Percentiles rank a stretch among this genome's conserved stretches.
phyloP scores from a whole-genome alignment of 30 jellyfish, hydroid and myxozoan species.

The Chrysaora quinquecirrha region DNA sequence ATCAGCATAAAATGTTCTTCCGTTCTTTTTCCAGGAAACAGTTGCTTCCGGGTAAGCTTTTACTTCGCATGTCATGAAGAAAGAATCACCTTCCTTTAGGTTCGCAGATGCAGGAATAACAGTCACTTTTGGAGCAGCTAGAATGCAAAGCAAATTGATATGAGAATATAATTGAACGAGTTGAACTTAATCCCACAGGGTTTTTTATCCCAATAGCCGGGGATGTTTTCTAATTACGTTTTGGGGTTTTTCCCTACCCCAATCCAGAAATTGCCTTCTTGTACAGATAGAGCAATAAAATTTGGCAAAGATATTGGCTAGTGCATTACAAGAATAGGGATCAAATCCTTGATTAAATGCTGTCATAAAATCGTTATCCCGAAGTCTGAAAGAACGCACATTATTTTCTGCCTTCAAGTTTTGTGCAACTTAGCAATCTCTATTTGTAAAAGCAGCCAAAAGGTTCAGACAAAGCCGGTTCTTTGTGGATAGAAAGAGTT shows the following conservation, averaged over 20 bases:
- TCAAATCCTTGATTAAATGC: too few relatives aligned
- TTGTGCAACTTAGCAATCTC: too few relatives aligned
- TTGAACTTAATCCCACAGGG: background rate
- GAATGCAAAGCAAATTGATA: background rate
- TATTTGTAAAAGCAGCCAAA: too few relatives aligned
- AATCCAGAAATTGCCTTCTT: background rate
- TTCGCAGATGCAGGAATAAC: slow-evolving; percentile 32
- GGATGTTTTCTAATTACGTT: background rate
- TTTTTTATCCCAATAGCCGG: background rate
- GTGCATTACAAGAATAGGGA: too few relatives aligned
- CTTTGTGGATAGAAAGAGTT: too few relatives aligned
- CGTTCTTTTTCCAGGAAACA: slow-evolving; percentile 57
- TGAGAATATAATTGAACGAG: background rate
- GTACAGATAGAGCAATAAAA: too few relatives aligned
- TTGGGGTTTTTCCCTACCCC: background rate
- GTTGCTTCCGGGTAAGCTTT: slow-evolving; percentile 49
- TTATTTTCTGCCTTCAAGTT: too few relatives aligned
- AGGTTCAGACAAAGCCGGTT: too few relatives aligned
- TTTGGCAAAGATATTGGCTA: too few relatives aligned
- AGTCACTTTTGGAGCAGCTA: slow-evolving; percentile 64
- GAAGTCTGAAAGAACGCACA: too few relatives aligned
- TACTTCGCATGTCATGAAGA: slow-evolving; percentile 70
- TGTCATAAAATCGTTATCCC: too few relatives aligned
- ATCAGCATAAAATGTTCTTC: slow-evolving; percentile 45
- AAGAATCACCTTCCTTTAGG: slow-evolving; percentile 56